Evolutionary conservation across 2,113 vertebrate species (phyloP), one percentile per base, ranked within the genome.

Genomic region (Arizona elegans): DNA sequence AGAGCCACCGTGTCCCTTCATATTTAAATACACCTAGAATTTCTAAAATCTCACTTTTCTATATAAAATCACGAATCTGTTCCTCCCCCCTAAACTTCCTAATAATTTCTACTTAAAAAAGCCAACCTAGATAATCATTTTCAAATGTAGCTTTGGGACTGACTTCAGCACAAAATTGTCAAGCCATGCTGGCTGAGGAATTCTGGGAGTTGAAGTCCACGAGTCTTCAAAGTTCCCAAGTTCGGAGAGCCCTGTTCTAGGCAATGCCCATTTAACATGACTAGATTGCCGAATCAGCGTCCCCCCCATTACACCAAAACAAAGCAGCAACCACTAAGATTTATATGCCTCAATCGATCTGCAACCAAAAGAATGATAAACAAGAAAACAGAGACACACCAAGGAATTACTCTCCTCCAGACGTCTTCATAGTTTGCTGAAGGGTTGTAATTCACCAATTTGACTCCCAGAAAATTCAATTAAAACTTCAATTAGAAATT

Each of bases 391-490:
- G 58, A 91, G 43, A 95, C 90, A 92, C 54, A 55, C 33, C 88
- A 93, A 86, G 93, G 58, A 92, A 43, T 93, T 6, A 90, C 2
- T 90, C 33, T 26, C 50, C 24, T 75, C 50, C 52, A 87, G 50
- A 58, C 93, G 62, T 75, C 50, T 54, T 0, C 29, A 19, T 75
- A 91, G 13, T 11, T 91, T 55, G 90, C 29, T 33, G 50, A 43
- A 95, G 2, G 23, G 81, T 26, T 92, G 43, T 47, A 93, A 92
- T 12, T 70, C 81, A 94, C 12, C 53, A 96, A 94, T 6, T 6
- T 59, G 33, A 87, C 23, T 23, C 81, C 29, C 13, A 0, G 1
- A 93, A 50, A 93, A 70, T 38, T 90, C 56, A 56, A 55, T n/a
- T 81, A 2, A 93, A 50, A 93, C 59, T 38, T 90, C 54, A 59